phyloP scores from a whole-genome alignment of 2,113 vertebrate genomes.

The Psittacula cyanocephala region DNA sequence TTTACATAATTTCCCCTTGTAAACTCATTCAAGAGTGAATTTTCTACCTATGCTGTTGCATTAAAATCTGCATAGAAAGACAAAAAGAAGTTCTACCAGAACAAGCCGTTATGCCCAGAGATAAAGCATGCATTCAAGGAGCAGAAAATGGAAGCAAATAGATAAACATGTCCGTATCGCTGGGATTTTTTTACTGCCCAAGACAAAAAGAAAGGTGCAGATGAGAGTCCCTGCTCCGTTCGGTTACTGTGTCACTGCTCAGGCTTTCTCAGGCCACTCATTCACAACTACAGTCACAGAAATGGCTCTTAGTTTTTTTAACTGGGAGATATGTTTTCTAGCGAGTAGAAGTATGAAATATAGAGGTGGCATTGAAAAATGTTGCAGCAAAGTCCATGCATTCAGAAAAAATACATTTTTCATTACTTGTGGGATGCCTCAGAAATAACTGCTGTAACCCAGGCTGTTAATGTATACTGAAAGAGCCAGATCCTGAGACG shows the following conservation, averaged over 20 bases:
- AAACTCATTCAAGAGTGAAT: conserved; percentile 38
- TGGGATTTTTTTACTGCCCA: not conserved
- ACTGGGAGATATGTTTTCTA: not conserved
- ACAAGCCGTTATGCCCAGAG: not conserved
- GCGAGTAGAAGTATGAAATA: not conserved
- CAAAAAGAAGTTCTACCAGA: conserved; percentile 46
- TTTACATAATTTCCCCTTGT: conserved; percentile 49
- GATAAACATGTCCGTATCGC: not conserved
- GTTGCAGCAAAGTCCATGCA: not conserved
- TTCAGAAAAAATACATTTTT: not conserved
- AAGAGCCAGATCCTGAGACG: not conserved
- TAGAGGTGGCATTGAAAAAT: not conserved
- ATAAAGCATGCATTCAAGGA: not conserved
- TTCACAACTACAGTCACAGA: not conserved
- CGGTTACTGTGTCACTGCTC: fast-evolving
- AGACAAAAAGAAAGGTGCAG: not conserved
- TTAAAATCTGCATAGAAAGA: conserved; percentile 49
- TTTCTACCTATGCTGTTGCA: conserved; percentile 41
- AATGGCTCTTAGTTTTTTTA: not conserved
- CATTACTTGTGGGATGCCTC: not conserved
- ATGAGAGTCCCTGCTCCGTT: not conserved
- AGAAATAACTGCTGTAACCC: not conserved
- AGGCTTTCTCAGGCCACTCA: not conserved
- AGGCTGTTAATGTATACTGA: not conserved
- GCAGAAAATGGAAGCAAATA: conserved; percentile 22